Evolutionary conservation across 1,140 invertebrate species (phyloP), one percentile per base, ranked within the genome.

Genomic region (Ceratina australensis): DNA sequence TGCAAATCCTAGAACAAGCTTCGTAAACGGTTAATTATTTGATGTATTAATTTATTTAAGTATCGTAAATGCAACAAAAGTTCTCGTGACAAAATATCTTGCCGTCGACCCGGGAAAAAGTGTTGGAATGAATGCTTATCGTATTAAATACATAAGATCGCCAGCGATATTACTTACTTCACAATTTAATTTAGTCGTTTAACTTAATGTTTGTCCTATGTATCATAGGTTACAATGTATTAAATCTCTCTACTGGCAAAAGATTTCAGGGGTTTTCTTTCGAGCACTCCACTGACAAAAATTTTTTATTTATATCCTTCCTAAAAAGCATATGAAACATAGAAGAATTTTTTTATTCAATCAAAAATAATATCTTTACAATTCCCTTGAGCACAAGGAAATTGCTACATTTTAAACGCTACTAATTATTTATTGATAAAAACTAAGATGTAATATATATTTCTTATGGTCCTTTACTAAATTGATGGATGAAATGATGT

Each of bases 71-170:
- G 87, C 83, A 87, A 80, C 56, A 83, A 79, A 84, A 75, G 60
- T 81, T 81, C 73, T 52, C 81, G 49, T 82, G 61, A 86, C 80
- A 84, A 74, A 82, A 67, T 72, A 79, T 79, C 65, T 82, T 69
- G 61, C 74, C 82, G 78, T 77, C 78, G 61, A 65, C 54, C 77
- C 74, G 18, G 61, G 26, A 68, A 83, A 86, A 83, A 86, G 65
- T 78, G 82, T 80, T 88, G 89, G 87, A 91, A 91, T 91, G 88
- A 90, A 91, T 73, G 81, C 82, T 89, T 68, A 84, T 77, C 85
- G 78, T 77, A 86, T 85, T 88, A 86, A 89, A 88, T 87, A 87
- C 79, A 88, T 87, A 86, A 90, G 87, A 90, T 91, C 89, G 89
- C 87, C 88, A 88, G 87, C 89, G 84, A 91, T 85, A 86, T 90